Evolutionary conservation across 1,140 invertebrate species (phyloP).

Genomic region (Nasonia longicornis): DNA sequence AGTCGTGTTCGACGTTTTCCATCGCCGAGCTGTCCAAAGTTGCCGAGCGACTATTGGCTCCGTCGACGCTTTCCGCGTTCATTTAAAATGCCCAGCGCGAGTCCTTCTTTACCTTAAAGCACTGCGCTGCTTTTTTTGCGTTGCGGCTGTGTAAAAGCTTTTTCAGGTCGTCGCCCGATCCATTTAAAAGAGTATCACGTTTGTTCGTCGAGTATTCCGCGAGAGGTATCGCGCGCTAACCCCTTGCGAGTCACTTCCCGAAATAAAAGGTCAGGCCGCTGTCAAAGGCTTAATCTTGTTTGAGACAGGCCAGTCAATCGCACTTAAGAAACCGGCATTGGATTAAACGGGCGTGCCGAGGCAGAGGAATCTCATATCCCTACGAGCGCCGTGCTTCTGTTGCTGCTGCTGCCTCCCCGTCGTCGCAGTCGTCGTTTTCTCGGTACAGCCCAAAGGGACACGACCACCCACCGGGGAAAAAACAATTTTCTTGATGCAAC

Average conservation of each 20-base stretch:
- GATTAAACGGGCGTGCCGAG: not conserved
- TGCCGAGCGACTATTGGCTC: not conserved
- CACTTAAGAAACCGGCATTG: conserved; percentile 7
- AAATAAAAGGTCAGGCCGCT: not conserved
- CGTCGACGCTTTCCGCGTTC: not conserved
- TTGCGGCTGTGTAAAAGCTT: too few relatives aligned
- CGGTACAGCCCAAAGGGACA: conserved; percentile 4
- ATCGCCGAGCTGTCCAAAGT: conserved; percentile 7
- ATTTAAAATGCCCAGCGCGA: conserved; percentile 6
- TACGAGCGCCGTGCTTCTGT: not conserved
- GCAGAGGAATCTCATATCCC: not conserved
- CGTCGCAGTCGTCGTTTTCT: not conserved
- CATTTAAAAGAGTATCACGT: too few relatives aligned
- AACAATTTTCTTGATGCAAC: conserved; percentile 47
- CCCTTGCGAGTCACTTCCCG: too few relatives aligned
- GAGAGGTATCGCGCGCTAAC: too few relatives aligned
- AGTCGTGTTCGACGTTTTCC: not conserved
- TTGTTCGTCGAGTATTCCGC: not conserved
- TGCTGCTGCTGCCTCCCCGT: not conserved
- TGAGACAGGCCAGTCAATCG: not conserved
- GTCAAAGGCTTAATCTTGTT: conserved; percentile 18
- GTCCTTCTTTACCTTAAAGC: not conserved
- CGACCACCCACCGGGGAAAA: conserved; percentile 3
- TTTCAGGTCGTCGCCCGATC: too few relatives aligned
- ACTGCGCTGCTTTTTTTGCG: too few relatives aligned